Conservation (phyloP, 2,113 vertebrate genomes). For the Suncus etruscus region DNA sequence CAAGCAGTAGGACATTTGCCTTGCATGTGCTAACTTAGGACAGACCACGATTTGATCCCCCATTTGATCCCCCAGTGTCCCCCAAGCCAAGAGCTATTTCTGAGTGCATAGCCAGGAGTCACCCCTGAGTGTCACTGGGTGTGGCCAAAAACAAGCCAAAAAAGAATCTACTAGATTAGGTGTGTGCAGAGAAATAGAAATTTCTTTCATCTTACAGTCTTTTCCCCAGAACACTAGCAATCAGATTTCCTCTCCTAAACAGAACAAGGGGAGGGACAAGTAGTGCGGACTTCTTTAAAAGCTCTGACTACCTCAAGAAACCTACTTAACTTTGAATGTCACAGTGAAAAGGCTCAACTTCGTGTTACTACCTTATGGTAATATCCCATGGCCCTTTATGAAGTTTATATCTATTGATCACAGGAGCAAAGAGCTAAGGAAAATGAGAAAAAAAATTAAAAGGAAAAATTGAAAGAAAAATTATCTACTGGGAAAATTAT, state of each 20-base stretch:
- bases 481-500: not conserved
- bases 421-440: not conserved
- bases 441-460: constrained; percentile 1
- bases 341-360: not conserved
- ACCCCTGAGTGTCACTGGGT: too few species aligned
- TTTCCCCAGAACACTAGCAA: not conserved
- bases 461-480: not conserved
- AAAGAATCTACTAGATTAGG: not conserved
- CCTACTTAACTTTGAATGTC: not conserved
- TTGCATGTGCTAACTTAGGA: too few species aligned
- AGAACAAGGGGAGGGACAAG: not conserved
- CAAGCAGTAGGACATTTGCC: too few species aligned
- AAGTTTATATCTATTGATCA: too few species aligned
- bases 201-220: not conserved
- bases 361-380: not conserved
- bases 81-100: too few species aligned
- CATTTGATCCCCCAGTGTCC: too few species aligned
- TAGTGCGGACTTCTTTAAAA: not conserved
- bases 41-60: too few species aligned
- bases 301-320: not conserved
- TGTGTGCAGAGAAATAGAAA: not conserved
- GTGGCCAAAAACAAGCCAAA: too few species aligned
- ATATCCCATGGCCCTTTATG: not conserved
- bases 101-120: too few species aligned
- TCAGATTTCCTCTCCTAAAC: not conserved